Evolutionary conservation across 2,888 invertebrate genomes (phyloP), one percentile per base, ranked within the genome.

Genomic region (Cheilosia vernalis): DNA sequence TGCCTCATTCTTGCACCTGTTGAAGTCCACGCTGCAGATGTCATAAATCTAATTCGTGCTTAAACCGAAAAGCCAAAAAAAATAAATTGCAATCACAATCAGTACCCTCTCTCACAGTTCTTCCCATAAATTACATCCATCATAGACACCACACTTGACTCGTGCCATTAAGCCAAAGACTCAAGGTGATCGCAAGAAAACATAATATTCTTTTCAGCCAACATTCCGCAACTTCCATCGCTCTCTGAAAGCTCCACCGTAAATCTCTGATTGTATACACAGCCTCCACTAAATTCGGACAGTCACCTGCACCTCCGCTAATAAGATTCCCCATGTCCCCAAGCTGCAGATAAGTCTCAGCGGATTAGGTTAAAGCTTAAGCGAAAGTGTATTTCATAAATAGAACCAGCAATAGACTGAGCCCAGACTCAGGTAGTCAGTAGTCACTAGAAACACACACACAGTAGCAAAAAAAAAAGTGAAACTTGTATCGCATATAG

Each of bases 401-500:
- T 55, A 37, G 24, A 66, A 53, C 27, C 15, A 53, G 17, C 30
- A 24, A 1, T 33, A 24, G 21, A 1, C 33, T 49, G 15, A 30
- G 63, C 21, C 47, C 13, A 30, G 24, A 55, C 42, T 2, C 33
- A 58, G 30, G 42, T 27, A 21, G n/a, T n/a, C n/a, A n/a, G n/a
- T 21, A 13, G 19, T 13, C 19, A 21, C n/a, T 64, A 64, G 33
- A 60, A 9, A 53, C 9, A 55, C 42, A 67, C 6, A 63, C 53
- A 70, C 27, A 78, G 58, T 2, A n/a, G 6, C 5, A 1, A 21
- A 56, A 69, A 1, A 21, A 56, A 69, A 61, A 27, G 17, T 44
- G 33, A 64, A 80, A 67, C 80, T 67, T 80, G 74, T 55, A 21
- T 67, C 44, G 37, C 42, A 4, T 10, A 9, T 33, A 33, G 37